phyloP scores from a whole-genome alignment of 2,797 vertebrate species.

The Megaceryle alcyon region DNA sequence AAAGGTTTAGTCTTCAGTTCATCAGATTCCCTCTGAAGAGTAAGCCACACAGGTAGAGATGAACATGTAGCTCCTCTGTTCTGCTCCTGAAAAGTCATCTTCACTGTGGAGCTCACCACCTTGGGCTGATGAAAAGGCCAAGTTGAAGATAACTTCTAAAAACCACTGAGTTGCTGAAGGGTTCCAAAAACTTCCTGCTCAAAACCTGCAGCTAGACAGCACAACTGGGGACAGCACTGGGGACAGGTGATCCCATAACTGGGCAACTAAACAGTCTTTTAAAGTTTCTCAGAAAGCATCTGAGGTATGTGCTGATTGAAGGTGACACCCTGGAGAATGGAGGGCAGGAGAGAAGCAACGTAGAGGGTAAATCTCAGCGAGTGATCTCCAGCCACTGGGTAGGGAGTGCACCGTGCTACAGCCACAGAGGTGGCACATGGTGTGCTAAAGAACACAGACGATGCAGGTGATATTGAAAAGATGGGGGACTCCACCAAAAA shows the following conservation, averaged over 20 bases:
- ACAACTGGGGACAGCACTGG: not conserved
- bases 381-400: not conserved
- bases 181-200: not conserved
- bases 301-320: not conserved
- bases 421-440: fast-evolving
- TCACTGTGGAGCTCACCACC: not conserved
- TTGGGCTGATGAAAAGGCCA: not conserved
- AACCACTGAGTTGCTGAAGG: not conserved
- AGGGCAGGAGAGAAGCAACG: not conserved
- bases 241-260: not conserved
- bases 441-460: not conserved
- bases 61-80: not conserved
- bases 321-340: not conserved
- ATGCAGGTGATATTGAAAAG: not conserved
- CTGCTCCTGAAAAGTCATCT: not conserved
- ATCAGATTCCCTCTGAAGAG: not conserved
- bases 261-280: not conserved
- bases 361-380: not conserved
- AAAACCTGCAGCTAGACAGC: not conserved
- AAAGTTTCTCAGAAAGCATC: not conserved
- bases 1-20: not conserved
- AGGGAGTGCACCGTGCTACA: not conserved
- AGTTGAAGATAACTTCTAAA: not conserved
- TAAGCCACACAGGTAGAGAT: not conserved
- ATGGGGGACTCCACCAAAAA: not conserved